Evolutionary conservation across 1,140 invertebrate species (phyloP), one percentile per base, ranked within the genome.

Genomic region (Archegozetes longisetosus): DNA sequence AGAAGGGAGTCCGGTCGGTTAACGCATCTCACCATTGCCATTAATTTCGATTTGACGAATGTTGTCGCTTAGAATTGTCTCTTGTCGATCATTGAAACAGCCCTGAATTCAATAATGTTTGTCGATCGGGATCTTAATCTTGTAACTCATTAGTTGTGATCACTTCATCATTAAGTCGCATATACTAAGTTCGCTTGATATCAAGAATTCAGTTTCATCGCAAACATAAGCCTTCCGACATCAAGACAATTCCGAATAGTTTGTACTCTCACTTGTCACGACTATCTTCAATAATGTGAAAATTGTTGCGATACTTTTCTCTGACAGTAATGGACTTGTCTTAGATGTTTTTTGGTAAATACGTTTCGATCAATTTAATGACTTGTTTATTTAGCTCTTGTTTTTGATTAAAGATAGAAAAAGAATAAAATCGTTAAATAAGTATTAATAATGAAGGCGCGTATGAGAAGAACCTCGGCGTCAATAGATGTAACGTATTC

Each of bases 41-140:
- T 17, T 6, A 17, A 9, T 40, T 40, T 40, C 17, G 6, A 40
- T 9, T 6, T 9, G 6, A 40, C 55, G 55, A 58, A 65, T 65
- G 64, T 62, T 65, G 55, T 63, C 62, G 24, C 29, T 65, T 58
- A 55, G 64, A 14, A 26, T 65, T 51, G 64, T 65, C 26, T 65
- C 64, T 59, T 65, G 64, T 29, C 55, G 64, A 57, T 65, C 62
- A 23, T 53, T 65, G 20, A 65, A 65, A 50, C 64, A 65, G 55
- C 64, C 64, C 40, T 65, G 25, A 28, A 24, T 50, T 14, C n/a
- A 17, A 60, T 22, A 12, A 65, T 65, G 64, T 63, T 61, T 61
- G 56, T 65, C 32, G 62, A 61, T 27, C 59, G 62, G 14, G 62
- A 65, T 63, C 28, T 55, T 32, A 54, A 28, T 48, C 40, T 40